Evolutionary conservation across 1,140 invertebrate species (phyloP), one percentile per base, ranked within the genome.

Genomic region (Drosophila tristis): DNA sequence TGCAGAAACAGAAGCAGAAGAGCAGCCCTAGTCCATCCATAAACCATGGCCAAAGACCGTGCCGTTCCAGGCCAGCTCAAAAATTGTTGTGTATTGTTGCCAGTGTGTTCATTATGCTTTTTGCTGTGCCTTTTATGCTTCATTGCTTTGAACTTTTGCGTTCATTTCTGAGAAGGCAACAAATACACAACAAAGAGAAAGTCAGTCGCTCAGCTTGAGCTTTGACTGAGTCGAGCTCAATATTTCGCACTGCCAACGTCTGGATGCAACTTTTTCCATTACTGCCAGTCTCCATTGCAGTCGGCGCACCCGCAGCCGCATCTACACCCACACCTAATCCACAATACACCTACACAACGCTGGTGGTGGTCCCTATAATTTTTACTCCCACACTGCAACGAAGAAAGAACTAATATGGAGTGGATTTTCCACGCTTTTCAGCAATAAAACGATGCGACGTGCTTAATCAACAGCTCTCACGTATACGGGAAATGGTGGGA

Each of bases 131-230:
- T 86, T 75, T 78, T 89, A 82, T 86, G 82, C 82, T 87, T 75
- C 82, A 86, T 78, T 86, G 78, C 82, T 89, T 87, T 87, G 79
- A 89, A 87, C 84, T 87, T 84, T 89, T 84, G 84, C 79, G 84
- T 80, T 74, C 71, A 57, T 72, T 87, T 82, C 66, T 55, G 26
- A 50, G 55, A 47, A 59, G 29, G 39, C 63, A 54, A 11, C 35
- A 56, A 56, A 31, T 35, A 65, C 67, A 49, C 61, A 89, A 84
- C 85, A 90, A 90, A 90, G 84, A 87, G 84, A 87, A 87, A 87
- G 84, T 89, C 68, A 74, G 31, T 48, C 51, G 51, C 42, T 73
- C 47, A 66, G 63, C 55, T 51, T 65, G 49, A 76, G 65, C 59
- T 85, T 73, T 53, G 25, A 16, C 39, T 43, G 54, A 57, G 31